phyloP scores from a whole-genome alignment of 2,113 vertebrate genomes.

The Nycticryphes semicollaris region DNA sequence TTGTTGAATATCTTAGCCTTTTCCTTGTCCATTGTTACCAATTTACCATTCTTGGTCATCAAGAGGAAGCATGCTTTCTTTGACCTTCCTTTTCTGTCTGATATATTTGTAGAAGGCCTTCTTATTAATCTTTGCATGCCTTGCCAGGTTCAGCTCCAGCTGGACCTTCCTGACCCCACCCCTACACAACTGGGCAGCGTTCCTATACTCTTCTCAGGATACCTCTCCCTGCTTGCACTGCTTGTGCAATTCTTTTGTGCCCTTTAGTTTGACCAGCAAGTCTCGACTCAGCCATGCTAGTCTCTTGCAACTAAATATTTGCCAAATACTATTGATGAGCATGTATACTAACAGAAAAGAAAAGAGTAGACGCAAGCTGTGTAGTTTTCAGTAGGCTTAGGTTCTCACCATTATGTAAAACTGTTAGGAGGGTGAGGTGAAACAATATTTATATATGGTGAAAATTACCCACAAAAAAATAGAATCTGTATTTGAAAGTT shows the following conservation, averaged over 20 bases:
- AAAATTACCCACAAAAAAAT: not conserved
- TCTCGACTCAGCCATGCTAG: not conserved
- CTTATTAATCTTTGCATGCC: not conserved
- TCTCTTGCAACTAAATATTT: not conserved
- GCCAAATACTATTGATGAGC: not conserved
- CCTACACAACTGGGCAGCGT: not conserved
- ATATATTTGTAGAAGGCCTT: not conserved
- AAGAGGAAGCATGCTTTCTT: not conserved
- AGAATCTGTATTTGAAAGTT: not conserved
- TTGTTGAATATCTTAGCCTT: not conserved
- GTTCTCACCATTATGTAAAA: not conserved
- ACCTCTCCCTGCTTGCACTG: not conserved
- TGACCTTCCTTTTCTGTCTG: not conserved
- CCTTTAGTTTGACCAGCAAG: not conserved
- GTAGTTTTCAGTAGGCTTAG: not conserved
- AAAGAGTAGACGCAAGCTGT: not conserved
- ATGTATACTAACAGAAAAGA: not conserved
- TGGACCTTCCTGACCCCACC: not conserved
- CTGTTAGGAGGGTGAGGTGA: fast-evolving
- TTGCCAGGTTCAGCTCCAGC: not conserved
- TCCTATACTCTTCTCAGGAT: not conserved
- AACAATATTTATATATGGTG: not conserved
- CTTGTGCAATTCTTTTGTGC: not conserved
- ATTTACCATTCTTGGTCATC: not conserved
- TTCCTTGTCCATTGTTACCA: not conserved